Conservation (phyloP, 2,888 invertebrate species). For the Chymomyza procnemis region DNA sequence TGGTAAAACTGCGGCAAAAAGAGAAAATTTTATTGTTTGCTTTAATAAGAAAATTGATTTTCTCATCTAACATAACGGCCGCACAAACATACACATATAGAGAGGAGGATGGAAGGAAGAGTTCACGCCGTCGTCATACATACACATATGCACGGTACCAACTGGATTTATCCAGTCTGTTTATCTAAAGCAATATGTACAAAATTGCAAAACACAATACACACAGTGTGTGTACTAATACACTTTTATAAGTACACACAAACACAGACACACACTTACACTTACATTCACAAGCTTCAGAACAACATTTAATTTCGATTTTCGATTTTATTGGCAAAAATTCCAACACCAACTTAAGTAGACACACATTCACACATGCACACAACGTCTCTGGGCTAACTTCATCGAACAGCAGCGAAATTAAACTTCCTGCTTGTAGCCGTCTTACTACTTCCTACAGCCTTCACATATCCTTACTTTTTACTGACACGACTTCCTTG, state of each 20-base stretch:
- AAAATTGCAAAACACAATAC: not conserved
- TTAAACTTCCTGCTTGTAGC: slow-evolving; percentile 68
- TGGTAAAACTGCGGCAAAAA: slow-evolving; percentile 13
- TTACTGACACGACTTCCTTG: slow-evolving; percentile 40
- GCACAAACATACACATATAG: not conserved
- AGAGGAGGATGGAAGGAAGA: not conserved
- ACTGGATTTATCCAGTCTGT: not conserved
- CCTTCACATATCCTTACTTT: slow-evolving; percentile 55
- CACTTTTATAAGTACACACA: not conserved
- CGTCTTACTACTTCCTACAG: slow-evolving; percentile 57
- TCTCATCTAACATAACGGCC: slow-evolving; percentile 35
- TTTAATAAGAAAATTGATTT: slow-evolving; percentile 68
- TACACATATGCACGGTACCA: too few species aligned
- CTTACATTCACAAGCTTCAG: slow-evolving; percentile 18
- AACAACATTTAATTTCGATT: slow-evolving; percentile 71
- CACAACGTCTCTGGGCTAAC: slow-evolving; percentile 39
- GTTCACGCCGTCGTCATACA: not conserved
- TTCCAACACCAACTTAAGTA: slow-evolving; percentile 25
- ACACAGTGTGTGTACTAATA: not conserved
- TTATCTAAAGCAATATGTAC: not conserved
- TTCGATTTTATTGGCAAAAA: slow-evolving; percentile 68
- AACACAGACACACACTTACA: slow-evolving; percentile 19
- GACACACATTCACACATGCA: slow-evolving; percentile 20
- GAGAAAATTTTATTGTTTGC: slow-evolving; percentile 36
- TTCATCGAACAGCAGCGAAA: slow-evolving; percentile 49